Conservation (phyloP, 2,797 vertebrate species). For the Anolis apletophallus region DNA sequence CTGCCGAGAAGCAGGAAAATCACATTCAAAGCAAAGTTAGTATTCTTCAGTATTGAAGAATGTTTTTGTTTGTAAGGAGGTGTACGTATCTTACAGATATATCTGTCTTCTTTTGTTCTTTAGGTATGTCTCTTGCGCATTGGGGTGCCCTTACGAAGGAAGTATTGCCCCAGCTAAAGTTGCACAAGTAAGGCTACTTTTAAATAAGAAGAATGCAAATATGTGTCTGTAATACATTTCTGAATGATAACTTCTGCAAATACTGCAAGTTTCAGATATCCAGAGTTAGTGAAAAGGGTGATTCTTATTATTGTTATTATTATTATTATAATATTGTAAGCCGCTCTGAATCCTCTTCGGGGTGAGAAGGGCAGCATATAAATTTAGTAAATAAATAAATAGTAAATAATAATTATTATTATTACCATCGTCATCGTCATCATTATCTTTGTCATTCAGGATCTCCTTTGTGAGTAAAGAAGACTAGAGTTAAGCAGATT, state of each 20-base stretch:
- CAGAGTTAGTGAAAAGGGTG: too few relatives aligned
- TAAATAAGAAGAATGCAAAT: conserved; percentile 28
- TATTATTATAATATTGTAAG: too few relatives aligned
- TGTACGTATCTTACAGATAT: conserved; percentile 27
- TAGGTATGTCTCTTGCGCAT: conserved; percentile 92
- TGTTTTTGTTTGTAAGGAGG: background rate
- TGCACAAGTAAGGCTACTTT: conserved; percentile 83
- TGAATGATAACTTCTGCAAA: background rate
- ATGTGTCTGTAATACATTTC: background rate
- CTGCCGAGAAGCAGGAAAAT: too few relatives aligned
- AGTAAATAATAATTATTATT: too few relatives aligned
- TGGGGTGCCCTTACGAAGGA: conserved; percentile 94
- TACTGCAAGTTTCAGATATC: background rate
- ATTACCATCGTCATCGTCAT: too few relatives aligned
- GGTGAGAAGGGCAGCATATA: too few relatives aligned
- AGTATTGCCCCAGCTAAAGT: conserved; percentile 85
- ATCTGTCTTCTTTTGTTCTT: conserved; percentile 56
- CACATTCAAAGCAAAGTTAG: too few relatives aligned
- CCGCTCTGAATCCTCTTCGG: too few relatives aligned
- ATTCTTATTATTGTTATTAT: too few relatives aligned
- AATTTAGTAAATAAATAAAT: too few relatives aligned
- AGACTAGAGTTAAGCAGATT: background rate
- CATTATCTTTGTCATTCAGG: background rate
- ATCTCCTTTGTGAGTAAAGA: background rate
- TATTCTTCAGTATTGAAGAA: background rate